These are phyloP conservation scores for Dromiciops gliroides DNA, from an alignment of 2,113 vertebrate species.

Conservation along the genomic window DNA sequence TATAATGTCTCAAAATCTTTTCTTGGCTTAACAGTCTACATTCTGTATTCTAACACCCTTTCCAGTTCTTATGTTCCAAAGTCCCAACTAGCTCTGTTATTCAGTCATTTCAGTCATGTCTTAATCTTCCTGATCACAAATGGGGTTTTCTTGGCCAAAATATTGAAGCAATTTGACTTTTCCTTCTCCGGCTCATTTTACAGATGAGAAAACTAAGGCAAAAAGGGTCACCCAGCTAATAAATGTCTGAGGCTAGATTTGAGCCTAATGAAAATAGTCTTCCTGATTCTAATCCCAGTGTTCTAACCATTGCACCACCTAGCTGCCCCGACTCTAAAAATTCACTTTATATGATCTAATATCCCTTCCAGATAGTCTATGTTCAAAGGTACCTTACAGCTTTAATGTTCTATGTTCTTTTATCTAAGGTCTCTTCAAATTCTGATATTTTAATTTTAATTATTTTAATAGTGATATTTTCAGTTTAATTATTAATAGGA, in stretches of 20 bases:
- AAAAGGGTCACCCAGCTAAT: neutral
- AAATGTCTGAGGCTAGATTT: neutral
- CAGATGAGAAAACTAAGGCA: neutral
- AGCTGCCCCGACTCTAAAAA: neutral
- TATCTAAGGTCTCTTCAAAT: neutral
- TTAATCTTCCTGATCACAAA: neutral
- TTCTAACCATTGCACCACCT: neutral
- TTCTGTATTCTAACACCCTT: neutral
- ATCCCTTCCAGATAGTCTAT: neutral
- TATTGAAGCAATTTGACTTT: neutral
- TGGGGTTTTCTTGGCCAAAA: neutral
- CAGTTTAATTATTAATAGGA: neutral
- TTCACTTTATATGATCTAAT: neutral
- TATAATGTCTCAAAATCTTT: neutral
- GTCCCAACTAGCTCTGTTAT: neutral
- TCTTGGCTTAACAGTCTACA: neutral
- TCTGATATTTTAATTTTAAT: neutral
- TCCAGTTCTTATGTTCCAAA: neutral
- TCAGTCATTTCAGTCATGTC: neutral
- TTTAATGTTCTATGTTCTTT: neutral
- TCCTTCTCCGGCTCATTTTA: neutral
- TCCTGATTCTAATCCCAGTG: neutral
- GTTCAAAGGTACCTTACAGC: neutral
- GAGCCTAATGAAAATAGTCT: neutral
- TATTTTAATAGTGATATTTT: neutral